phyloP scores from a whole-genome alignment of 2,113 vertebrate species.

The Hucho hucho region DNA sequence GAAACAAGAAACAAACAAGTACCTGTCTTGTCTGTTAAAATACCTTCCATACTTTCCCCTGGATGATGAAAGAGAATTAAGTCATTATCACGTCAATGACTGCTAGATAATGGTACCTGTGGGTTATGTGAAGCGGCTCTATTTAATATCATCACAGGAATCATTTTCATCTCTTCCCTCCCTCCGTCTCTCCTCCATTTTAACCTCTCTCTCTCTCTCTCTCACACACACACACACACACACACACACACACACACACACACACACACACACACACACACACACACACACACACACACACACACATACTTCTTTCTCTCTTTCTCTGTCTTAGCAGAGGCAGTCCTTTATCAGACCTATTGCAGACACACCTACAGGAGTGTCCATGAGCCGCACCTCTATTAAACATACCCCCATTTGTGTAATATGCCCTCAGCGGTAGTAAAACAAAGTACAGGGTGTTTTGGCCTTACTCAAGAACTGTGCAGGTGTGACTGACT shows the following conservation, averaged over 20 bases:
- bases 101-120: background rate
- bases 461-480: constrained; percentile 14
- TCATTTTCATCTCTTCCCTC: background rate
- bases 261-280: too few relatives aligned
- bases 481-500: constrained; percentile 21
- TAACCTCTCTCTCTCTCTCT: background rate
- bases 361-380: constrained; percentile 51
- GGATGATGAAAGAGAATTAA: background rate
- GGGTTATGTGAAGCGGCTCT: background rate
- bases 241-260: too few relatives aligned
- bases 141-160: background rate
- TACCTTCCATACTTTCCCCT: background rate
- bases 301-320: background rate
- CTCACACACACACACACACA: too few relatives aligned
- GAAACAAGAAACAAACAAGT: background rate
- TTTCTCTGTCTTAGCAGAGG: background rate
- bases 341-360: constrained; percentile 52
- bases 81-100: background rate
- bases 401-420: constrained; percentile 47
- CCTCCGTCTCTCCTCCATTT: background rate
- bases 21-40: background rate
- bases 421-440: constrained; percentile 41
- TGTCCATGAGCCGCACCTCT: constrained; percentile 53
- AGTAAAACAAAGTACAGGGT: constrained; percentile 26
- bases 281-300: background rate